Evolutionary conservation across 2,888 invertebrate species (phyloP).

Genomic region (Eupelmus urozonus): DNA sequence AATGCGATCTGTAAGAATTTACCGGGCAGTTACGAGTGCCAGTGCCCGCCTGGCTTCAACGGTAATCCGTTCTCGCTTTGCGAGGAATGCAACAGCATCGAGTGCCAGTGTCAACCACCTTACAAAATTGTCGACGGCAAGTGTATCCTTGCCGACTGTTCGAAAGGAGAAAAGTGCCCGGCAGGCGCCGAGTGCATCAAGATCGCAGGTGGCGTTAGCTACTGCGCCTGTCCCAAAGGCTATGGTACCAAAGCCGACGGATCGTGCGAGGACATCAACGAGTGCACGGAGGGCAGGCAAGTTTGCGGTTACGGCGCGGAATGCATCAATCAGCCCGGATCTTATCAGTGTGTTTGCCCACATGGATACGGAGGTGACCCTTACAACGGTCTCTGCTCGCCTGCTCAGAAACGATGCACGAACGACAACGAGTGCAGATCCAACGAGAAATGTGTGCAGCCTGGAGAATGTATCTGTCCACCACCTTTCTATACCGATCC

Average conservation of each 20-base stretch:
- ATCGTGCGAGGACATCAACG: slow-evolving; percentile 91
- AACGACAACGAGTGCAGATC: slow-evolving; percentile 89
- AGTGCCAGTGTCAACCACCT: slow-evolving; percentile 92
- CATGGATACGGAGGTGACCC: slow-evolving; percentile 89
- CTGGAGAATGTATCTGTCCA: slow-evolving; percentile 93
- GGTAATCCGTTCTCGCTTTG: slow-evolving; percentile 94
- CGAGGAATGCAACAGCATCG: slow-evolving; percentile 89
- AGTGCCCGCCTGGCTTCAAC: slow-evolving; percentile 91
- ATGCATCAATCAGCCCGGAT: slow-evolving; percentile 88
- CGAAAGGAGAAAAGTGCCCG: slow-evolving; percentile 88
- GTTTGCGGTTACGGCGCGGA: slow-evolving; percentile 92
- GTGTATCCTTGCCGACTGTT: slow-evolving; percentile 91
- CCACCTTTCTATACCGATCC: slow-evolving; percentile 93
- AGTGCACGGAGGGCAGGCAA: slow-evolving; percentile 87
- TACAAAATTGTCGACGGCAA: slow-evolving; percentile 90
- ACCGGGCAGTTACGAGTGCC: slow-evolving; percentile 95
- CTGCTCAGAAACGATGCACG: slow-evolving; percentile 89
- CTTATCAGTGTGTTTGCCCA: slow-evolving; percentile 89
- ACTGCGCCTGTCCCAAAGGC: slow-evolving; percentile 95
- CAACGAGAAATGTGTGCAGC: slow-evolving; percentile 94
- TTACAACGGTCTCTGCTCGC: slow-evolving; percentile 88
- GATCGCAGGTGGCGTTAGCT: slow-evolving; percentile 93
- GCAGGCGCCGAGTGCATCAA: slow-evolving; percentile 93
- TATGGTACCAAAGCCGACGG: slow-evolving; percentile 87
- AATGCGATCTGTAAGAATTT: slow-evolving; percentile 95